Base-by-base conservation (phyloP, 1,140 invertebrate genomes). In the Brachionus koreanus region DNA sequence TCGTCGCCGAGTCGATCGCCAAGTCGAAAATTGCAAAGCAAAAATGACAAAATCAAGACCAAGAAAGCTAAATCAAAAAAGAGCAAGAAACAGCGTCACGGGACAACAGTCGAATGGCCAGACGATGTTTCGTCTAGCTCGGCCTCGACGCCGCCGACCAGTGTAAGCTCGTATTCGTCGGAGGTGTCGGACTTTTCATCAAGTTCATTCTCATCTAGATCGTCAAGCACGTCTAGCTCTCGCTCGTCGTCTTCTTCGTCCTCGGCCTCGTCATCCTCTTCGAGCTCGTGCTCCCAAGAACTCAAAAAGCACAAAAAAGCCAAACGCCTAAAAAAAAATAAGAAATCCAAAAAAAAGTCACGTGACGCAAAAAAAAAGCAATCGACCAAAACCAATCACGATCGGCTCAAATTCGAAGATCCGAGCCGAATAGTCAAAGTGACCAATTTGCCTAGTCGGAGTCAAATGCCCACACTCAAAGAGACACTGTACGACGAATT, bases 401-500 rank as follows among this genome's bases (percentile, higher is more conserved):
- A 43, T n/a, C 37, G 69, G 13, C 69, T 33, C 23, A 74, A 74
- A 74, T 74, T 74, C 25, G 69, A 79, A 42, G 76, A 79, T 35
- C 76, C 76, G 1, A 19, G 19, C 16, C 76, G 76, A 2, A 57
- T 79, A 0, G 76, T 79, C 9, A 57, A 65, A 23, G 39, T 72
- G 10, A 63, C 52, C 16, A 83, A 69, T 57, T 57, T 83, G 35
- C 63, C 83, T 4, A 79, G 76, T 52, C 52, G 83, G 5, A 81
- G 39, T 13, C 63, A 92, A 89, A 94, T 95, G 89, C 95, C 94
- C 83, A 97, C 94, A 83, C 90, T 98, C 83, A 95, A 97, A 90
- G 96, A 98, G 89, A 95, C 95, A 83, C 91, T 98, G 83, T 98
- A 95, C 90, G 96, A 98, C 89, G 96, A 98, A 88, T 98, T 97